Conservation (phyloP, 2,797 vertebrate genomes). For the Siniperca scherzeri region DNA sequence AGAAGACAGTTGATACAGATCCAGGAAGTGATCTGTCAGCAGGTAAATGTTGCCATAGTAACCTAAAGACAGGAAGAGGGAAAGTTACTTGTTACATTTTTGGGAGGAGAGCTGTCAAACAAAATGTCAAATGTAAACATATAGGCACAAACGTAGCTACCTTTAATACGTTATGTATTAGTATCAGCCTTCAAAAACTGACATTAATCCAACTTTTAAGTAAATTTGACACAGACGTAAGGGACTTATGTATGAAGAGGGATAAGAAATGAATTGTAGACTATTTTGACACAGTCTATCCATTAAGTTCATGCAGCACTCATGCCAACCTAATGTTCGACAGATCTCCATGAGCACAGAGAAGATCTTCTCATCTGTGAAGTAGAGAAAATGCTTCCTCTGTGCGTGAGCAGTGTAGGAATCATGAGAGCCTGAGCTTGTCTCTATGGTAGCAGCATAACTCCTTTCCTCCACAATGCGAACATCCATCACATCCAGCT, state of each 20-base stretch:
- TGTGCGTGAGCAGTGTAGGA: conserved; percentile 61
- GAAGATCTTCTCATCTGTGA: conserved; percentile 89
- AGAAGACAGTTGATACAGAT: conserved; percentile 88
- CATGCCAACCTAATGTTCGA: conserved; percentile 85
- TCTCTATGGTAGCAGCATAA: conserved; percentile 55
- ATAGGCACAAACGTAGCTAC: neutral
- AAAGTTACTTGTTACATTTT: neutral
- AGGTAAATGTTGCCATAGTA: conserved; percentile 92
- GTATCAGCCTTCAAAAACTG: neutral
- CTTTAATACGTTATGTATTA: neutral
- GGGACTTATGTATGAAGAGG: neutral
- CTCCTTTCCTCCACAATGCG: conserved; percentile 90
- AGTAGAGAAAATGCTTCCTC: conserved; percentile 92
- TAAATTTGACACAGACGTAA: neutral
- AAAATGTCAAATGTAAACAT: neutral
- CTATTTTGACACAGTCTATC: neutral
- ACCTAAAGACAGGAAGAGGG: conserved; percentile 65
- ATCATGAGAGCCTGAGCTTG: conserved; percentile 15
- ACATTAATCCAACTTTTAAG: neutral
- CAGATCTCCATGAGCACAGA: conserved; percentile 90
- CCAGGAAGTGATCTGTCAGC: conserved; percentile 92
- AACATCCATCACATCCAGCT: conserved; percentile 91
- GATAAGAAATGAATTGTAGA: neutral
- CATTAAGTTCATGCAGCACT: neutral
- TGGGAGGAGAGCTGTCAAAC: neutral